Conservation (phyloP, 2,888 invertebrate genomes). For the Zaprionus lineosus region DNA sequence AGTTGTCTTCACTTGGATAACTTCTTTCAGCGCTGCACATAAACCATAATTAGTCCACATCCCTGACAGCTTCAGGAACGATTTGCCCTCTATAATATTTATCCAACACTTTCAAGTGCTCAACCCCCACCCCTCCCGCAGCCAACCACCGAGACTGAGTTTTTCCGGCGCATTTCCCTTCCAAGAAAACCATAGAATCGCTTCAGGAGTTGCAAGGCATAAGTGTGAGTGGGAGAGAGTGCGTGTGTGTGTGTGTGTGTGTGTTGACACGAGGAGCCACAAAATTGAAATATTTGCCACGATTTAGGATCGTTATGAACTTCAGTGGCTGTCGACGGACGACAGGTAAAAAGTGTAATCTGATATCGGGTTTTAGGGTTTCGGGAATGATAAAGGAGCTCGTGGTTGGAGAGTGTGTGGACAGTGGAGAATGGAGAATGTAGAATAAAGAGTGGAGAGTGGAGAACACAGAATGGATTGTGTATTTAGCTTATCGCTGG, state of each 20-base stretch:
- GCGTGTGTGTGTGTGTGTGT: too few relatives aligned
- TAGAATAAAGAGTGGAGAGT: too few relatives aligned
- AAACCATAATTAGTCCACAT: constrained; percentile 57
- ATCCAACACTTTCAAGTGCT: constrained; percentile 62
- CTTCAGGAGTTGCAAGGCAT: constrained; percentile 20
- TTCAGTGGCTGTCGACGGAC: constrained; percentile 9
- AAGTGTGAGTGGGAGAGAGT: too few relatives aligned
- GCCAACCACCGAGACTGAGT: not conserved
- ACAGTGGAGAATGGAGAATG: too few relatives aligned
- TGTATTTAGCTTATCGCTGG: constrained; percentile 64
- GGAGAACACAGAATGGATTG: constrained; percentile 18
- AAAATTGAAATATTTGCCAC: constrained; percentile 63
- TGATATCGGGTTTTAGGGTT: constrained; percentile 46
- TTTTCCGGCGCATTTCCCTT: constrained; percentile 52
- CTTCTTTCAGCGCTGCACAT: constrained; percentile 50
- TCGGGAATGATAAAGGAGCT: constrained; percentile 15
- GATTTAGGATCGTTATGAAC: constrained; percentile 33
- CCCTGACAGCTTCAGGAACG: constrained; percentile 36
- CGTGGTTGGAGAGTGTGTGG: too few relatives aligned
- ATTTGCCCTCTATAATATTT: constrained; percentile 54
- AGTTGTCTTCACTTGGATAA: constrained; percentile 26
- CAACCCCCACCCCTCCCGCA: constrained; percentile 44
- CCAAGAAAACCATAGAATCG: constrained; percentile 48
- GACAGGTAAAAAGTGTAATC: constrained; percentile 60
- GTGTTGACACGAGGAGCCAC: constrained; percentile 41